Evolutionary conservation across 2,888 invertebrate species (phyloP).

Genomic region (Drosophila phalerata): DNA sequence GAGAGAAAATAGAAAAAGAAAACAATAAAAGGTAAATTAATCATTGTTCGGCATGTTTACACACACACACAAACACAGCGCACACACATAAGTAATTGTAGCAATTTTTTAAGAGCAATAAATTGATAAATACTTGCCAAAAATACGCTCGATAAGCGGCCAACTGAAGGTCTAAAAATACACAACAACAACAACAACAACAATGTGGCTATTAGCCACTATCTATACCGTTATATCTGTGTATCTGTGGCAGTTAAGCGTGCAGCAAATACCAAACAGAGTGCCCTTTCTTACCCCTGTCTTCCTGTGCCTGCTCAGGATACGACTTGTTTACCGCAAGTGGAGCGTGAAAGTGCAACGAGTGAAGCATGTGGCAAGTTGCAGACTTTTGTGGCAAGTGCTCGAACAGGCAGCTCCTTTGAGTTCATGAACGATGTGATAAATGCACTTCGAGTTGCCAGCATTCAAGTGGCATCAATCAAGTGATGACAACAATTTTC

Average conservation of each 20-base stretch:
- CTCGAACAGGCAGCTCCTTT: constrained; percentile 2
- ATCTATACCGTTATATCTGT: constrained; percentile 44
- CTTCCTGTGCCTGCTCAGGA: constrained; percentile 12
- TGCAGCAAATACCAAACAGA: constrained; percentile 34
- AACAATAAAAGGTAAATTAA: constrained; percentile 59
- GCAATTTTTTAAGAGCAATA: constrained; percentile 72
- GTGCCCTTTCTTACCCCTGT: not conserved
- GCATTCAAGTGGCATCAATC: constrained; percentile 60
- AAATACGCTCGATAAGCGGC: constrained; percentile 61
- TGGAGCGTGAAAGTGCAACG: constrained; percentile 11
- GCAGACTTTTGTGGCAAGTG: not conserved
- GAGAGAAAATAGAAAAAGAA: constrained; percentile 30
- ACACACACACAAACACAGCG: constrained; percentile 2
- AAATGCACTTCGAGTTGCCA: constrained; percentile 8
- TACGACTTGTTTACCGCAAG: constrained; percentile 55
- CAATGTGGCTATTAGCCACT: constrained; percentile 31
- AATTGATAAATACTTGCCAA: constrained; percentile 78
- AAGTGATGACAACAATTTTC: constrained; percentile 59
- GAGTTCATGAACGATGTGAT: not conserved
- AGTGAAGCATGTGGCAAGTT: constrained; percentile 22
- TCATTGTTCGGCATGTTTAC: constrained; percentile 71
- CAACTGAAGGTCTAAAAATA: constrained; percentile 28
- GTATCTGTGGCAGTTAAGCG: constrained; percentile 40
- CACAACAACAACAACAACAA: constrained; percentile 46
- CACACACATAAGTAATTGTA: constrained; percentile 54